A percentile compares a stretch with the other conserved stretches of the same genome.
These are phyloP conservation scores for Jacana jacana DNA, from an alignment of 2,113 vertebrate species.

Conservation along the genomic window DNA sequence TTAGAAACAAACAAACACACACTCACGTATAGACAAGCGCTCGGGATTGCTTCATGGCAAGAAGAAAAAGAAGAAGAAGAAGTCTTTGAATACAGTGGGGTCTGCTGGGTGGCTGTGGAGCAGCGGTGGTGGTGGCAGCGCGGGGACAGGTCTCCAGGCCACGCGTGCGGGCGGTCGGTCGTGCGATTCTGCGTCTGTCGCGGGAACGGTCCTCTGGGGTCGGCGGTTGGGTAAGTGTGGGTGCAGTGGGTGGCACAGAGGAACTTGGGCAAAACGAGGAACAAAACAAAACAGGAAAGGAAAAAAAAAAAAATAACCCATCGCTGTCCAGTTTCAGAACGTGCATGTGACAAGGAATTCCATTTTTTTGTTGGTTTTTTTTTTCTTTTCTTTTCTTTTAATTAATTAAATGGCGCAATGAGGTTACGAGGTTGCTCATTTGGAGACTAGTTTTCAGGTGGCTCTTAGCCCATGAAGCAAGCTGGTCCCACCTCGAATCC, in stretches of 20 bases:
- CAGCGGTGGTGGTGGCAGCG: background rate
- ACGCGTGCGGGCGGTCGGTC: conserved; percentile 56
- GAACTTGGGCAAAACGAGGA: conserved; percentile 8
- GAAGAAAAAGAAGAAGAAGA: background rate
- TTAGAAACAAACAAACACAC: background rate
- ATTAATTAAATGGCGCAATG: conserved; percentile 78
- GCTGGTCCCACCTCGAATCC: conserved; percentile 99
- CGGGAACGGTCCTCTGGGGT: conserved; percentile 5
- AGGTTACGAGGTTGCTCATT: conserved; percentile 93
- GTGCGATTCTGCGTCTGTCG: conserved; percentile 70
- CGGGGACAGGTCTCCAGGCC: background rate
- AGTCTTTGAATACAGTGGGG: background rate
- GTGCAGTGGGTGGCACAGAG: background rate
- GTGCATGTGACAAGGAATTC: conserved; percentile 82
- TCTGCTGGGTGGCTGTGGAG: background rate
- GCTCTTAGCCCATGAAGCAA: conserved; percentile 95
- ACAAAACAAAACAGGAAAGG: background rate
- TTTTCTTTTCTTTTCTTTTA: background rate
- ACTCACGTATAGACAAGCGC: background rate
- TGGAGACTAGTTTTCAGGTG: conserved; percentile 78
- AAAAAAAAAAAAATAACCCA: conserved; percentile 39
- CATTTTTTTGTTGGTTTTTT: background rate
- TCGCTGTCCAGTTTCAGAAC: conserved; percentile 88
- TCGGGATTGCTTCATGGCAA: background rate
- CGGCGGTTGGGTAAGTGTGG: background rate